These are phyloP conservation scores for Mohoua ochrocephala DNA, from an alignment of 2,113 vertebrate genomes.

Conservation along the genomic window DNA sequence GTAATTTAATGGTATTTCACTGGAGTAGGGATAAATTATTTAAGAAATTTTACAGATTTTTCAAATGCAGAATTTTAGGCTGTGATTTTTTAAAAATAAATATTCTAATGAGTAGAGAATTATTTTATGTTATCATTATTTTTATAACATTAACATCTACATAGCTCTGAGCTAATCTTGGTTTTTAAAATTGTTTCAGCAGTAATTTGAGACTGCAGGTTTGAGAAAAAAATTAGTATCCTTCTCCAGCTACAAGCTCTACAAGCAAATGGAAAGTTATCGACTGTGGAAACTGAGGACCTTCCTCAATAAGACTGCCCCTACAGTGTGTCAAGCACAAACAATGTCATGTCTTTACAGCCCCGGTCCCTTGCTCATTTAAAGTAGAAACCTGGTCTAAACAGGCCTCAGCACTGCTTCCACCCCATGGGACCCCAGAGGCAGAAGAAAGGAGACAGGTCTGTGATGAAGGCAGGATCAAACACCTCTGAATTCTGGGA, in stretches of 20 bases:
- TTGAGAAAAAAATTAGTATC: neutral
- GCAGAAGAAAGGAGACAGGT: neutral
- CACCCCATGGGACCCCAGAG: neutral
- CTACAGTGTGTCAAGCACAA: neutral
- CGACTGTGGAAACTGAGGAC: neutral
- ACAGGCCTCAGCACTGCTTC: neutral
- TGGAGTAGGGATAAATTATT: neutral
- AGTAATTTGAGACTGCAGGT: neutral
- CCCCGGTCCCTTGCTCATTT: neutral
- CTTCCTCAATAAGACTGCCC: neutral
- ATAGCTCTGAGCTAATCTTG: neutral
- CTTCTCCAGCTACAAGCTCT: neutral
- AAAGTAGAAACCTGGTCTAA: neutral
- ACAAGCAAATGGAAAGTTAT: neutral
- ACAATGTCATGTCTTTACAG: neutral
- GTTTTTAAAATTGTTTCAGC: neutral
- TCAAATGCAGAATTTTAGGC: neutral
- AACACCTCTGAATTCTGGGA: neutral
- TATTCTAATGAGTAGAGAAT: neutral
- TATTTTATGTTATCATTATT: neutral
- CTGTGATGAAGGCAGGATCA: neutral
- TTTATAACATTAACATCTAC: neutral
- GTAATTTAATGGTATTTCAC: neutral
- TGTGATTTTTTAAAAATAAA: neutral
- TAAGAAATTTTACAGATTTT: neutral